Base-by-base conservation (phyloP, 2,113 vertebrate species). In the Microcebus griseorufus region DNA sequence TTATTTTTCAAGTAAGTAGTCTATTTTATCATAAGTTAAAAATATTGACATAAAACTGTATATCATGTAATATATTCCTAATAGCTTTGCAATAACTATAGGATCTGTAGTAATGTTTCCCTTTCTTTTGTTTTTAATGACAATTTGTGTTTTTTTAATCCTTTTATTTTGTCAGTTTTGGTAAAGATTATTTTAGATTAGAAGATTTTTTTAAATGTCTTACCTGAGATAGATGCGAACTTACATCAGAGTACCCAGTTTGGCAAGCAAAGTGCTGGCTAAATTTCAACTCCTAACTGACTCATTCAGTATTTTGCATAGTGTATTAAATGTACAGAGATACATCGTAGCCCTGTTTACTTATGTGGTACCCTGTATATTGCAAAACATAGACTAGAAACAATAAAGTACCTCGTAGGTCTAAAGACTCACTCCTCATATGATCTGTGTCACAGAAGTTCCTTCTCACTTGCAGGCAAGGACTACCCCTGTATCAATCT, bases 1-100 rank as follows among this genome's bases (percentile, higher is more conserved):
- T 34, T 23, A 25, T 14, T 65, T 81, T 87, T 64, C n/a, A 75
- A 86, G 6, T 90, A 62, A 76, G 81, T 72, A 76, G 0, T 34
- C 20, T 69, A 51, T 65, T 80, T 94, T 11, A 70, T 70, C 51
- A 76, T 89, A 82, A 55, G 48, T 80, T 94, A 67, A 96, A 62
- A 92, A 58, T 72, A 53, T 13, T 67, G 22, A 37, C 45, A 70
- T 62, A 89, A 11, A 82, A 9, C n/a, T 65, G 0, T 22, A 65
- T 67, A 22, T 53, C 53, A 34, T 80, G 23, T 53, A 60, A 34
- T 80, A 29, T 29, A 10, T 53, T 73, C 6, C 13, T 75, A 60
- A 67, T n/a, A 51, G 13, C 12, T 73, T 82, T 34, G 20, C 23
- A 85, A 25, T 29, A 13, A 25, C 34, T 90, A 7, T 37, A 92